Conservation (phyloP, 2,888 invertebrate genomes). For the Tetragonula carbonaria region DNA sequence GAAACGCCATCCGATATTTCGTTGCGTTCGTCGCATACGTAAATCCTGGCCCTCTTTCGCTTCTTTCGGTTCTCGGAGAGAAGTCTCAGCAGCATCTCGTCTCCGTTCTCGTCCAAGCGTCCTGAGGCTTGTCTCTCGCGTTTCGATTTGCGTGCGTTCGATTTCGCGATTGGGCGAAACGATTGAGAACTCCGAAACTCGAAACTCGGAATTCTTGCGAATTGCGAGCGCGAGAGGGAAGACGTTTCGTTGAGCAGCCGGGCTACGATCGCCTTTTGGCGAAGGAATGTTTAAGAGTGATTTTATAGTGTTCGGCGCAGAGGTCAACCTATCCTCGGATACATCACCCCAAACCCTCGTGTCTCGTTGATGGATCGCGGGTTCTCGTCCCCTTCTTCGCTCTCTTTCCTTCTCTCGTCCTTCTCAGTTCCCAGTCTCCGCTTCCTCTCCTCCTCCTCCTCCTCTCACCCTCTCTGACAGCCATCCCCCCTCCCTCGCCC, state of each 20-base stretch:
- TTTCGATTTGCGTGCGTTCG: too few species aligned
- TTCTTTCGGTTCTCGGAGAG: neutral
- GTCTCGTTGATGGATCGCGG: slow-evolving; percentile 77
- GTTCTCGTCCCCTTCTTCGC: slow-evolving; percentile 51
- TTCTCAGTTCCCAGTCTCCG: neutral
- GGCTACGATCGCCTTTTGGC: slow-evolving; percentile 64
- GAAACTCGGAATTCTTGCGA: neutral
- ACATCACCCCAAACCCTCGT: slow-evolving; percentile 76
- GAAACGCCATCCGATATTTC: slow-evolving; percentile 82
- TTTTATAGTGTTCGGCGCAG: slow-evolving; percentile 81
- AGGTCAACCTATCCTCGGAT: slow-evolving; percentile 79
- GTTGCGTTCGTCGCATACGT: slow-evolving; percentile 73
- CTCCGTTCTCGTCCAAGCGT: neutral
- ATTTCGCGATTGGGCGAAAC: too few species aligned
- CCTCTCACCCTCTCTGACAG: slow-evolving; percentile 17
- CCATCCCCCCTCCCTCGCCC: neutral
- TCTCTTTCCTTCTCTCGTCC: slow-evolving; percentile 21
- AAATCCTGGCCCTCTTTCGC: slow-evolving; percentile 20
- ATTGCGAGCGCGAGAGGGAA: neutral
- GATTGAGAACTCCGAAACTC: neutral
- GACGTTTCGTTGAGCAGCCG: slow-evolving; percentile 43
- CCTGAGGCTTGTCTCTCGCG: too few species aligned
- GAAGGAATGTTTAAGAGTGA: slow-evolving; percentile 79
- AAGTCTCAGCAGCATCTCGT: neutral
- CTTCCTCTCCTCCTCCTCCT: slow-evolving; percentile 9